Evolutionary conservation across 2,113 vertebrate species (phyloP), one percentile per base, ranked within the genome.

Genomic region (Fulmarus glacialis): DNA sequence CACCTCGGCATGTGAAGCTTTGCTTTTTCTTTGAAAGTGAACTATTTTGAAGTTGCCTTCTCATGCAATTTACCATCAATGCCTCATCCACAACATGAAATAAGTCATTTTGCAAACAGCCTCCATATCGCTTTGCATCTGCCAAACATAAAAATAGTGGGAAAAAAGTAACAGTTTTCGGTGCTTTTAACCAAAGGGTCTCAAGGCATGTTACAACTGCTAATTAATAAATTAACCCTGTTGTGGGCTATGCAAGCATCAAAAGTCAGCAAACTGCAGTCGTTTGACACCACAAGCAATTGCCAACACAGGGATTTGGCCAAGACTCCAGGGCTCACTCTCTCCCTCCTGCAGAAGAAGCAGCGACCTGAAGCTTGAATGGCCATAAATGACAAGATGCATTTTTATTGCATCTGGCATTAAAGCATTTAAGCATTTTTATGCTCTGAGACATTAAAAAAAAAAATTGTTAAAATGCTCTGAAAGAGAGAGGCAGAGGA

Each of bases 151-250:
- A 55, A 40, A 36, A 34, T 5, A 50, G 6, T 0, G 30, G 45
- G 40, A 0, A 9, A 22, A 34, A 11, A 47, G 48, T 5, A 56
- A 11, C 1, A 5, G 32, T 4, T 50, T 30, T 18, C 4, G 3
- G 43, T 43, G 60, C 60, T n/a, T 38, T 36, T 19, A 30, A 34
- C 43, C 26, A 18, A 52, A 42, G 21, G 53, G 40, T 27, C 56
- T 23, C 0, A 5, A 64, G 36, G 48, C 30, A 16, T 1, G 7
- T 48, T 66, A 36, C 29, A 59, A 13, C 29, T 27, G 23, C 34
- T 50, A 8, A 12, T 48, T 10, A 62, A 50, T 9, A 30, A 15
- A 1, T 26, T 26, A 21, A 24, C 20, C 15, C 62, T 29, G 32
- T 12, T 17, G 34, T 5, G 29, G 56, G 43, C 42, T 30, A 5